A percentile compares a stretch with the other conserved stretches of the same genome.
Conservation (phyloP, 2,113 vertebrate species). For the Taxidea taxus region DNA sequence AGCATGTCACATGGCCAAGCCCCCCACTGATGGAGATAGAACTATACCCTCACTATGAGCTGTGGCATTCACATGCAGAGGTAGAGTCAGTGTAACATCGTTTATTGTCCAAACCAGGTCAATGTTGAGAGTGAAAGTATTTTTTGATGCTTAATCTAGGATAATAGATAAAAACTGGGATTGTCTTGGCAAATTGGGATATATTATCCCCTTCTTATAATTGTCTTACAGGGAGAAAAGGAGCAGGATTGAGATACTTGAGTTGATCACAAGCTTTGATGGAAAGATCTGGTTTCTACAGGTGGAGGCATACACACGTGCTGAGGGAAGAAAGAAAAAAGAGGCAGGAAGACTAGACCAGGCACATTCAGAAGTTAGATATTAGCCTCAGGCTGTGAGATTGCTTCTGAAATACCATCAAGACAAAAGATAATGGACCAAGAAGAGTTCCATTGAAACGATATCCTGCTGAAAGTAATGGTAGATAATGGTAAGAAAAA, state of each 20-base stretch:
- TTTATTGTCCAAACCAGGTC: background rate
- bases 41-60: background rate
- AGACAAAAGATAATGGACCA: background rate
- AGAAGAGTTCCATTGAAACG: background rate
- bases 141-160: background rate
- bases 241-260: background rate
- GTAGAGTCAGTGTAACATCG: background rate
- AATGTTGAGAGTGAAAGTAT: background rate
- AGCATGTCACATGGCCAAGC: background rate
- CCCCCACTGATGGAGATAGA: background rate
- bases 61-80: background rate
- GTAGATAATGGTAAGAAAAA: background rate
- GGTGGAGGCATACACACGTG: accelerated
- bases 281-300: background rate
- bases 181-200: background rate
- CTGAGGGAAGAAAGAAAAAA: background rate
- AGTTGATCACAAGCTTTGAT: background rate
- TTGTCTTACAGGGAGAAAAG: background rate
- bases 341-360: background rate
- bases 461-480: background rate
- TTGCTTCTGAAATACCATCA: background rate
- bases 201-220: background rate
- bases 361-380: background rate
- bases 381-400: background rate
- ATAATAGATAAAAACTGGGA: background rate